Base-by-base conservation (phyloP, 2,113 vertebrate species). In the Garra rufa region DNA sequence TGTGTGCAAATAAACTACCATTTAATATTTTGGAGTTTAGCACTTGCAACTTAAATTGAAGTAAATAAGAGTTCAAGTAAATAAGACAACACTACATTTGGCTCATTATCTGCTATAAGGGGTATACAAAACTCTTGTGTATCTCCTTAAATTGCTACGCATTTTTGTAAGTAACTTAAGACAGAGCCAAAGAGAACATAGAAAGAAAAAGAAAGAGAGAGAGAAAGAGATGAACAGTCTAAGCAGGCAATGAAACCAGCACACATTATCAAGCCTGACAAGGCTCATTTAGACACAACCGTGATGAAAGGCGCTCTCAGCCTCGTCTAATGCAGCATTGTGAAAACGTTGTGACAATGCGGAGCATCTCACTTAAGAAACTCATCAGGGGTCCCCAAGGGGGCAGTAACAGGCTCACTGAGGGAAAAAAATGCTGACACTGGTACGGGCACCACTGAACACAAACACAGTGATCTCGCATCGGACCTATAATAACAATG, bases 341-440 rank as follows among this genome's bases (percentile, higher is more conserved):
- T 82, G 59, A 84, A 89, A 89, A 84, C n/a, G 28, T 87, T 87
- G 83, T 87, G 88, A 89, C 86, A 87, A 77, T 80, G 77, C 30
- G 15, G 57, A 82, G 76, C 69, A 21, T 59, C 75, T 74, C 65
- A 73, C 57, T 84, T 82, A 86, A 85, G 65, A 87, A 61, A 38
- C 71, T 70, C 74, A 83, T 83, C 61, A 81, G 73, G 59, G 67
- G 41, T 75, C 77, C 81, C 73, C 71, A 73, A 48, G 55, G 48
- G 83, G 77, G 44, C 84, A 81, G 74, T 81, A 78, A 57, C 76
- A n/a, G 48, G 44, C 73, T 84, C 87, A 52, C 41, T 43, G 63
- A 44, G 52, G 44, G 9, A n/a, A 55, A 48, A 34, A 34, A 38
- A n/a, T 13, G 52, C 50, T 70, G 48, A 50, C 74, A 52, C 63